A percentile compares a stretch with the other conserved stretches of the same genome.
Evolutionary conservation across 2,113 vertebrate species (phyloP).

Genomic region (Trematomus loennbergii): DNA sequence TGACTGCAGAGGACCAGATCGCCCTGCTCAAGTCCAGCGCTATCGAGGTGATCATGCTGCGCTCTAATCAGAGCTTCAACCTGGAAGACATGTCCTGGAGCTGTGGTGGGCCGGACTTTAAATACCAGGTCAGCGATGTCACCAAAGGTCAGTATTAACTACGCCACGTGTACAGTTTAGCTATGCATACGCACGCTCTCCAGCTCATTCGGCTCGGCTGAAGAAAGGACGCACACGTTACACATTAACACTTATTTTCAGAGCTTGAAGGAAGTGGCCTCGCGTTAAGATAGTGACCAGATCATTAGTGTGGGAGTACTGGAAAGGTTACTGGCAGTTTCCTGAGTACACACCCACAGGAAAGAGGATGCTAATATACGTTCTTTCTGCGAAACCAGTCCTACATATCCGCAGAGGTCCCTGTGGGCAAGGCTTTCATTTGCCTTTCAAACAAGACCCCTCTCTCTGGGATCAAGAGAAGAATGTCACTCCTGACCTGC

Average conservation of each 20-base stretch:
- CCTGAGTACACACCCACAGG: conserved; percentile 12
- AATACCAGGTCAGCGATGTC: conserved; percentile 92
- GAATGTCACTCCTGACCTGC: conserved; percentile 65
- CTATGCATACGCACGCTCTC: neutral
- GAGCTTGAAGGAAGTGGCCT: neutral
- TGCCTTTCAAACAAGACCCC: conserved; percentile 59
- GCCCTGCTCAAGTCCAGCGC: conserved; percentile 97
- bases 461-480: conserved; percentile 58
- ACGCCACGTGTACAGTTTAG: conserved; percentile 23
- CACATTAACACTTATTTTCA: conserved; percentile 24
- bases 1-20: conserved; percentile 95
- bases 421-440: conserved; percentile 54
- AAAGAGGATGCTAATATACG: conserved; percentile 34
- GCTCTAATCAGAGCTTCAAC: conserved; percentile 96
- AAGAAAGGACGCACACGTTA: conserved; percentile 18
- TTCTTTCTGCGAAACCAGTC: conserved; percentile 44
- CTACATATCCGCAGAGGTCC: conserved; percentile 28
- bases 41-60: conserved; percentile 98
- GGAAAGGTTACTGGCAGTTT: conserved; percentile 33
- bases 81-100: conserved; percentile 97
- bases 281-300: neutral
- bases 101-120: conserved; percentile 92
- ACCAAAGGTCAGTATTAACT: conserved; percentile 87
- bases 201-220: neutral
- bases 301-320: conserved; percentile 35